Percentiles rank a stretch among this genome's conserved stretches.
Conservation (phyloP, 2,113 vertebrate species). For the Setophaga petechia region DNA sequence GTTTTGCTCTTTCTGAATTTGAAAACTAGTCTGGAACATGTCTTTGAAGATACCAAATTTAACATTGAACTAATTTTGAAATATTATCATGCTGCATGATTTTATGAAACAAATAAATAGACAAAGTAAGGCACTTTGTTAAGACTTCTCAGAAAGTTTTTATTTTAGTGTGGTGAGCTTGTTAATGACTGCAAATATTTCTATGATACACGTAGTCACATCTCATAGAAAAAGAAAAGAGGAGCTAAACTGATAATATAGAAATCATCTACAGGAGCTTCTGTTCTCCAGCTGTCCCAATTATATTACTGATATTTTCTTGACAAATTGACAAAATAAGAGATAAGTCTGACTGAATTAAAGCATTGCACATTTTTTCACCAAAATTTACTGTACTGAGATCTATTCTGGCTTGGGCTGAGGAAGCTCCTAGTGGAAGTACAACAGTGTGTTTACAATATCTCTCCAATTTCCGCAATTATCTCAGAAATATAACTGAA, state of each 20-base stretch:
- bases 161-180: neutral
- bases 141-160: neutral
- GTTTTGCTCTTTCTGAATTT: neutral
- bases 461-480: neutral
- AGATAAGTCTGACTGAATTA: neutral
- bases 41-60: neutral
- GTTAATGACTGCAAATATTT: neutral
- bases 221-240: neutral
- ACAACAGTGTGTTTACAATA: neutral
- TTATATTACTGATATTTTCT: neutral
- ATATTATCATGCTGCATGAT: neutral
- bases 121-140: neutral
- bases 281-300: neutral
- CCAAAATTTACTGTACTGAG: neutral
- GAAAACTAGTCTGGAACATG: neutral
- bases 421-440: neutral
- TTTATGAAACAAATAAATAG: neutral
- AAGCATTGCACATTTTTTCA: neutral
- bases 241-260: neutral
- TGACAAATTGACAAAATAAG: neutral
- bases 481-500: neutral
- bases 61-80: neutral
- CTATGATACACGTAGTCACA: neutral
- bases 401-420: neutral
- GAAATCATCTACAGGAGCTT: neutral